phyloP scores from a whole-genome alignment of 2,797 vertebrate genomes.

The Cirrhinus molitorella region DNA sequence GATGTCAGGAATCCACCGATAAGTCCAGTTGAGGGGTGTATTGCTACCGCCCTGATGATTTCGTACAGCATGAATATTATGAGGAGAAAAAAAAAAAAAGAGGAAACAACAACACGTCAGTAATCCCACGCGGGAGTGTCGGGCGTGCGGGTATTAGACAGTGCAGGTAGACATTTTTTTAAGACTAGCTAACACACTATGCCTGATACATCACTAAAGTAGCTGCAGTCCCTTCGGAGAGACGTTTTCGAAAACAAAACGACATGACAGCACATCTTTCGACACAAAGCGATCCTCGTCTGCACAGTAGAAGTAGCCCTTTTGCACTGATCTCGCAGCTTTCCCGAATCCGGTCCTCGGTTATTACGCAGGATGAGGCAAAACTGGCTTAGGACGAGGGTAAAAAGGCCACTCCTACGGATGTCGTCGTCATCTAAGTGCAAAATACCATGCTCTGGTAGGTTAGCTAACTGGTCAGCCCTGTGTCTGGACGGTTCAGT shows the following conservation, averaged over 20 bases:
- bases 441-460: constrained; percentile 74
- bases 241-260: constrained; percentile 60
- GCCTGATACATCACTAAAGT: constrained; percentile 62
- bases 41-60: constrained; percentile 67
- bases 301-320: constrained; percentile 29
- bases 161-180: constrained; percentile 64
- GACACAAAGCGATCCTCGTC: constrained; percentile 59
- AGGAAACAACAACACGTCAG: constrained; percentile 50
- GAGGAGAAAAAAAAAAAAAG: constrained; percentile 34
- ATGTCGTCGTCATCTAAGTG: constrained; percentile 27
- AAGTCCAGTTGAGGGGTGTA: constrained; percentile 56
- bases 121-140: constrained; percentile 19
- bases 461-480: constrained; percentile 59
- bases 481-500: neutral
- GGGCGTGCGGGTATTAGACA: constrained; percentile 28
- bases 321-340: constrained; percentile 6
- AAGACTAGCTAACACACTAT: constrained; percentile 61
- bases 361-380: neutral
- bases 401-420: constrained; percentile 30
- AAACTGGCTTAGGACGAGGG: constrained; percentile 9
- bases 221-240: constrained; percentile 65
- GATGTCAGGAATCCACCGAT: neutral
- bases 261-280: constrained; percentile 54
- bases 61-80: constrained; percentile 25
- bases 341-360: constrained; percentile 18